Evolutionary conservation across 2,797 vertebrate species (phyloP).

Genomic region (Danio kyathit): DNA sequence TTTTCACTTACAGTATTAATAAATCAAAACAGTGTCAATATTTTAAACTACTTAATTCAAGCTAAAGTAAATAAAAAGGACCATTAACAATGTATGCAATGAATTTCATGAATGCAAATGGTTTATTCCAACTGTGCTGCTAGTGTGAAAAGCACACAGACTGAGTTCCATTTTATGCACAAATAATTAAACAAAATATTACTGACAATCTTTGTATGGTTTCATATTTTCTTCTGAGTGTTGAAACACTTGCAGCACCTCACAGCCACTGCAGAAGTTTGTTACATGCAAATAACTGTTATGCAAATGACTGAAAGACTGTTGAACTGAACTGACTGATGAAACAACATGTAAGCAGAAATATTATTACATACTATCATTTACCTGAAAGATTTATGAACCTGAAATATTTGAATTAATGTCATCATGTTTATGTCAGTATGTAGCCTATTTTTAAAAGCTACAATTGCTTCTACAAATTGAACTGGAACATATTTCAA

Average conservation of each 20-base stretch:
- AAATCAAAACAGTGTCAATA: not conserved
- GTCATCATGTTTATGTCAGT: not conserved
- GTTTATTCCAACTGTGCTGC: not conserved
- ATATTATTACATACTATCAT: not conserved
- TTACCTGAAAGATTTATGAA: too few relatives aligned
- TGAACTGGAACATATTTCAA: not conserved
- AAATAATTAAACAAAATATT: not conserved
- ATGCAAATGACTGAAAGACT: not conserved
- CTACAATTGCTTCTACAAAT: not conserved
- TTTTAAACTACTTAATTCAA: not conserved
- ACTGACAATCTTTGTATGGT: not conserved
- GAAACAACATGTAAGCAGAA: not conserved
- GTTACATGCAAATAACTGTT: not conserved
- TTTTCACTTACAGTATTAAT: conserved; percentile 3
- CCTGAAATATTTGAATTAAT: too few relatives aligned
- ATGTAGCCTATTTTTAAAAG: too few relatives aligned
- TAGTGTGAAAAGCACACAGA: conserved; percentile 29
- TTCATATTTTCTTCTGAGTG: not conserved
- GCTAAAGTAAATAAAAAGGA: not conserved
- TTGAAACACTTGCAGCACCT: not conserved
- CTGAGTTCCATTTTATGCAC: not conserved
- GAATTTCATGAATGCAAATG: too few relatives aligned
- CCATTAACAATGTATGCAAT: not conserved
- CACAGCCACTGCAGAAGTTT: not conserved
- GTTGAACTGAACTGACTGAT: not conserved